phyloP scores from a whole-genome alignment of 1,140 invertebrate species.

The Drusus annulatus region DNA sequence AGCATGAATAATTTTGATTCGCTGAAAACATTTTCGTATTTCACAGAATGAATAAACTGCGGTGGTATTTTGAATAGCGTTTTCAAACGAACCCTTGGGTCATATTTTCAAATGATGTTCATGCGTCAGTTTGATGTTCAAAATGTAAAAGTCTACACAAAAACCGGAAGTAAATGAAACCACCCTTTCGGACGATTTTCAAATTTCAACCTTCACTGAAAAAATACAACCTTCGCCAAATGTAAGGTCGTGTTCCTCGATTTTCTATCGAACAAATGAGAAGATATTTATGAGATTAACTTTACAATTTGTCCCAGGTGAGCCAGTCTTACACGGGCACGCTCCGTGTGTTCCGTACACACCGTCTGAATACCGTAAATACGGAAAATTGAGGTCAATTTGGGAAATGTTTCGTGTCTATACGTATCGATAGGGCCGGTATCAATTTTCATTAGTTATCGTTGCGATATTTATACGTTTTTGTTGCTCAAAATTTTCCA shows the following conservation, averaged over 20 bases:
- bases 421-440: not conserved
- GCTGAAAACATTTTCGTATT: not conserved
- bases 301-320: constrained; percentile 26
- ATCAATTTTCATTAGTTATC: constrained; percentile 22
- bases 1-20: not conserved
- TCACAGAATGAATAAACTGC: constrained; percentile 6
- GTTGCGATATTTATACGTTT: not conserved
- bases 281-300: constrained; percentile 22
- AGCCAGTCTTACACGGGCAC: not conserved
- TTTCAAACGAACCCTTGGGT: not conserved
- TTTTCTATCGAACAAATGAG: constrained; percentile 2
- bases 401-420: not conserved
- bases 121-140: not conserved
- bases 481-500: no score
- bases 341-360: constrained; percentile 12
- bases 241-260: not conserved
- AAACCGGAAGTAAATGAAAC: not conserved
- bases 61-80: not conserved
- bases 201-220: not conserved
- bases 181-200: not conserved
- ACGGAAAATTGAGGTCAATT: constrained; percentile 30
- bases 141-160: not conserved
- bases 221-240: not conserved
- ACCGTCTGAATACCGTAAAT: constrained; percentile 7
- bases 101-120: not conserved